phyloP scores from a whole-genome alignment of 2,113 vertebrate species.

The Tyto alba region DNA sequence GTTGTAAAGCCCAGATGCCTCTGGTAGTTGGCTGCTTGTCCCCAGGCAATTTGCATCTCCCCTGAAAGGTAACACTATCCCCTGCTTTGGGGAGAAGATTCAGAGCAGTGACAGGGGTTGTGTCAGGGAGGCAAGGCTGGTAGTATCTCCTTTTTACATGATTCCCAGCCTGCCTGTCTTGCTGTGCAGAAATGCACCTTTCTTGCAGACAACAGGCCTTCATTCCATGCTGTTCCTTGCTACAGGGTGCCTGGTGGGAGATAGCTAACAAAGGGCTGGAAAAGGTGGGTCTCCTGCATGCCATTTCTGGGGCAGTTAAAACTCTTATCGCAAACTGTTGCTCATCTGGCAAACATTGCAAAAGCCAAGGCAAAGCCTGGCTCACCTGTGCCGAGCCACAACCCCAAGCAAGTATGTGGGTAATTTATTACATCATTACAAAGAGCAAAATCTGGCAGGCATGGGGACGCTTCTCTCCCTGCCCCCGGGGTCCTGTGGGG shows the following conservation, averaged over 20 bases:
- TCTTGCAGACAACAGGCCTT: not conserved
- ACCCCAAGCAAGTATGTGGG: not conserved
- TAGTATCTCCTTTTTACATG: not conserved
- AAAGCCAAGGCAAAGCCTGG: not conserved
- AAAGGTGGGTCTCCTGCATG: not conserved
- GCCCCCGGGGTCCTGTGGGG: not conserved
- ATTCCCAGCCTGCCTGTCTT: not conserved
- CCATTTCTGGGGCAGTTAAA: not conserved
- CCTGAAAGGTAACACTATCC: not conserved
- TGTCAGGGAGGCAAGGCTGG: not conserved
- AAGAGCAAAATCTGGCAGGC: constrained; percentile 27
- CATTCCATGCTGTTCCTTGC: not conserved
- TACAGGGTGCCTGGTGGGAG: not conserved
- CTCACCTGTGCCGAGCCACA: not conserved
- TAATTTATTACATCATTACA: constrained; percentile 23
- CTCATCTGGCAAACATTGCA: not conserved
- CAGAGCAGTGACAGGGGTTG: not conserved
- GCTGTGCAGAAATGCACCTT: not conserved
- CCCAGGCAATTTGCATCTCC: not conserved
- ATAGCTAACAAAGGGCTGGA: not conserved
- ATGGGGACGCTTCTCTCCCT: constrained; percentile 34
- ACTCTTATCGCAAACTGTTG: not conserved
- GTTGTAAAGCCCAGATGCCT: not conserved
- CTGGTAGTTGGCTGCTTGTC: not conserved
- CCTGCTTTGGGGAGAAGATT: not conserved